Conservation (phyloP, 1,140 invertebrate genomes). For the Sogatella furcifera region DNA sequence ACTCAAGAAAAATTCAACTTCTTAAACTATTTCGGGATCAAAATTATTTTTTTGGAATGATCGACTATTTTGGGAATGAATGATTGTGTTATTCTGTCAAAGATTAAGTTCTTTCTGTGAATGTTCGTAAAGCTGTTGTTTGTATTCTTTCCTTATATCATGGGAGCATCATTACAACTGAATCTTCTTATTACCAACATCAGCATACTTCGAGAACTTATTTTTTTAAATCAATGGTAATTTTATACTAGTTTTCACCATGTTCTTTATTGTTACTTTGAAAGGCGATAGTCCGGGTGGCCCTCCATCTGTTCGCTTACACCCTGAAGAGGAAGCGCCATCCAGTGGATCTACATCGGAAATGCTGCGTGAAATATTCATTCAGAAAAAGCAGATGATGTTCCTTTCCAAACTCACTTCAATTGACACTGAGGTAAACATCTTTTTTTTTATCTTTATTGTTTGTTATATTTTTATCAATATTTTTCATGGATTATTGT, state of each 20-base stretch:
- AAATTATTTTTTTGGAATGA: no score
- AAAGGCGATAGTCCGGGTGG: slow-evolving; percentile 26
- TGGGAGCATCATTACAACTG: no score
- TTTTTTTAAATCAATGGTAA: no score
- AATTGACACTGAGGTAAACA: slow-evolving; percentile 76
- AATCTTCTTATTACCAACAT: no score
- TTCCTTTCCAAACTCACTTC: slow-evolving; percentile 78
- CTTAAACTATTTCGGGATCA: no score
- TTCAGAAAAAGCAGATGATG: slow-evolving; percentile 74
- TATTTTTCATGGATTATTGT: background rate
- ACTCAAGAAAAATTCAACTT: background rate
- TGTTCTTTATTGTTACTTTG: slow-evolving; percentile 16
- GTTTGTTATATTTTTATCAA: background rate
- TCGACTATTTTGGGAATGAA: no score
- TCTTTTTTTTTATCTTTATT: slow-evolving; percentile 6
- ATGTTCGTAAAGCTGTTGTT: no score
- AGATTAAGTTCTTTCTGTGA: no score
- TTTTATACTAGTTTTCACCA: background rate
- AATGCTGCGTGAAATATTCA: slow-evolving; percentile 80
- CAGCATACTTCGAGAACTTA: no score
- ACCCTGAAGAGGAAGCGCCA: slow-evolving; percentile 31
- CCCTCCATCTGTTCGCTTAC: slow-evolving; percentile 37
- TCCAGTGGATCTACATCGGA: slow-evolving; percentile 50
- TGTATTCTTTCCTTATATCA: no score
- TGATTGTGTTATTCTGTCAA: no score